Evolutionary conservation across 2,888 invertebrate genomes (phyloP).

Genomic region (Epinotia demarniana): DNA sequence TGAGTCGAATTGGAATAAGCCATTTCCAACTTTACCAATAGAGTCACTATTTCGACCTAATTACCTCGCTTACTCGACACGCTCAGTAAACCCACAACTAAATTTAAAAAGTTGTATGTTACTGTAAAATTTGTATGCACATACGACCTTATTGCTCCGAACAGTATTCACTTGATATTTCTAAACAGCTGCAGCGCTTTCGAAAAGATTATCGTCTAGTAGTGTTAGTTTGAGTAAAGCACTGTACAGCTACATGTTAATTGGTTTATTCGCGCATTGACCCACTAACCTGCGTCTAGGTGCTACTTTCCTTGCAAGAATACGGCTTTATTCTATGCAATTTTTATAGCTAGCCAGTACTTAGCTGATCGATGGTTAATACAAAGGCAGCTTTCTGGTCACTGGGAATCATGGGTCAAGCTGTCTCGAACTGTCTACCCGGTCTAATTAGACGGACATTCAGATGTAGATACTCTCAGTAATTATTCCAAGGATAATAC

Average conservation of each 20-base stretch:
- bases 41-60: conserved; percentile 28
- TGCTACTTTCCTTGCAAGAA: conserved; percentile 31
- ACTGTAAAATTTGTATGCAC: background rate
- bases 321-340: conserved; percentile 19
- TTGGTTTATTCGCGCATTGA: conserved; percentile 37
- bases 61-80: conserved; percentile 19
- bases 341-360: background rate
- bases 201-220: conserved; percentile 6
- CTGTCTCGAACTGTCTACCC: no score
- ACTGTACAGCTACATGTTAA: conserved; percentile 36
- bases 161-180: background rate
- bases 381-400: background rate
- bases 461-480: no score
- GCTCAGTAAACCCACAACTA: background rate
- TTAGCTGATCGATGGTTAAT: background rate
- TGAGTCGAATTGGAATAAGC: background rate
- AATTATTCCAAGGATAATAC: no score
- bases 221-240: conserved; percentile 20
- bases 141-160: background rate
- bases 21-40: conserved; percentile 16
- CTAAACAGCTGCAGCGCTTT: conserved; percentile 24
- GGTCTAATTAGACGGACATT: no score
- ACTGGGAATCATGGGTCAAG: no score
- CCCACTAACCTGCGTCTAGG: conserved; percentile 34
- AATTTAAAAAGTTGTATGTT: background rate